These are phyloP conservation scores for Nomada ruficornis DNA, from an alignment of 2,888 invertebrate species.

Conservation along the genomic window DNA sequence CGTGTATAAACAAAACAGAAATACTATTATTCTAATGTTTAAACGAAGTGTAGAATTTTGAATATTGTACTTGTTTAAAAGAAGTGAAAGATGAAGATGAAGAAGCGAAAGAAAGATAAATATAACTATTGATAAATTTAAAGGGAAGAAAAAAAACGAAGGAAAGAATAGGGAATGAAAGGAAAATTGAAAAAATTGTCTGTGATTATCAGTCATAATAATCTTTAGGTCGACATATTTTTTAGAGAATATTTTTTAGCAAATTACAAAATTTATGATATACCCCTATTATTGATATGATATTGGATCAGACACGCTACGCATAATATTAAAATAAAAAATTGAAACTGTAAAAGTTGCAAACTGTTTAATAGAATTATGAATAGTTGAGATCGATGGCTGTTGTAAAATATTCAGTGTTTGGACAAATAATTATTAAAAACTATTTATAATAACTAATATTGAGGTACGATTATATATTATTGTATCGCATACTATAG, in stretches of 20 bases:
- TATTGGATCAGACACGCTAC: constrained; percentile 80
- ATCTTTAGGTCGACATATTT: constrained; percentile 84
- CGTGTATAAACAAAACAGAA: constrained; percentile 65
- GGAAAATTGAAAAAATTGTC: constrained; percentile 80
- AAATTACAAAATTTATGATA: constrained; percentile 84
- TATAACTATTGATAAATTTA: constrained; percentile 61
- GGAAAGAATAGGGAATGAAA: constrained; percentile 51
- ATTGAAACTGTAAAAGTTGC: constrained; percentile 75
- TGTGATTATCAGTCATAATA: constrained; percentile 84
- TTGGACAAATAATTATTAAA: constrained; percentile 82
- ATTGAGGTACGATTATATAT: constrained; percentile 76
- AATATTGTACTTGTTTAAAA: constrained; percentile 72
- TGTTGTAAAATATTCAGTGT: constrained; percentile 83
- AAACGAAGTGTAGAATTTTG: constrained; percentile 75
- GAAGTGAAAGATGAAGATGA: constrained; percentile 52
- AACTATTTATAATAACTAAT: constrained; percentile 79
- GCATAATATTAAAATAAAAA: constrained; percentile 70
- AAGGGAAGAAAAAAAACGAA: not conserved
- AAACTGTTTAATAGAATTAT: constrained; percentile 80
- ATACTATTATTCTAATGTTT: constrained; percentile 75
- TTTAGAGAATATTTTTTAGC: constrained; percentile 84
- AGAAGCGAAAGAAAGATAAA: constrained; percentile 52
- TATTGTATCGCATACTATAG: constrained; percentile 77
- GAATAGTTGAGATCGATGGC: constrained; percentile 81
- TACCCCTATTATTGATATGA: constrained; percentile 82